Evolutionary conservation across 2,888 invertebrate species (phyloP).

Genomic region (Patella pellucida): DNA sequence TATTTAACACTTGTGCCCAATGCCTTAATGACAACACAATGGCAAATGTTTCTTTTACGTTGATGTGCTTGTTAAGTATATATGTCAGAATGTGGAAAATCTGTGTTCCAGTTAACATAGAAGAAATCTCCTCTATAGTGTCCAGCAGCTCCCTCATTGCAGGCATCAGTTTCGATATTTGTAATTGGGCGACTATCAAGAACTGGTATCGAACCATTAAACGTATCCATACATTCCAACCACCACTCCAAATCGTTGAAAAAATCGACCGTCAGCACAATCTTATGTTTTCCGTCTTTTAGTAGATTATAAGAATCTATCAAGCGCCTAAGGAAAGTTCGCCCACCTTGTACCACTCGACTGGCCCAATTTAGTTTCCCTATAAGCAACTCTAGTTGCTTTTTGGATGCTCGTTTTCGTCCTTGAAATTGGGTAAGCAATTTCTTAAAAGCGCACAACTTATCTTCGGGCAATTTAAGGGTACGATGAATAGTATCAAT

Average conservation of each 20-base stretch:
- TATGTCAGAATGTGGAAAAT: not conserved
- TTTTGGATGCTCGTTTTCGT: constrained; percentile 2
- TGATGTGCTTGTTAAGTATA: not conserved
- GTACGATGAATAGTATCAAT: constrained; percentile 9
- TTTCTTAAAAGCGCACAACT: not conserved
- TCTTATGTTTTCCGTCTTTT: not conserved
- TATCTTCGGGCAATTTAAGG: not conserved
- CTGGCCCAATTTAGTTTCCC: constrained; percentile 15
- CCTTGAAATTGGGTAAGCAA: not conserved
- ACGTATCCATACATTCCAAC: not conserved
- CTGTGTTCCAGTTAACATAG: not conserved
- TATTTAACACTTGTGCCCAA: not conserved
- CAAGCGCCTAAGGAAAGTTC: not conserved
- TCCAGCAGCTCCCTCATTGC: not conserved
- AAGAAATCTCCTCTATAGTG: not conserved
- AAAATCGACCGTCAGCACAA: not conserved
- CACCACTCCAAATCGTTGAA: not conserved
- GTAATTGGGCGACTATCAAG: not conserved
- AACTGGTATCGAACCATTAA: not conserved
- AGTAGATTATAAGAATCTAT: not conserved
- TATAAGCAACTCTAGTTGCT: not conserved
- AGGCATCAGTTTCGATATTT: not conserved
- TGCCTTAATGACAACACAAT: not conserved
- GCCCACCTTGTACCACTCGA: not conserved
- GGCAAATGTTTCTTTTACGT: not conserved